These are phyloP conservation scores for Megaustenia siamemsis DNA, from an alignment of 2,888 invertebrate genomes.

Conservation along the genomic window DNA sequence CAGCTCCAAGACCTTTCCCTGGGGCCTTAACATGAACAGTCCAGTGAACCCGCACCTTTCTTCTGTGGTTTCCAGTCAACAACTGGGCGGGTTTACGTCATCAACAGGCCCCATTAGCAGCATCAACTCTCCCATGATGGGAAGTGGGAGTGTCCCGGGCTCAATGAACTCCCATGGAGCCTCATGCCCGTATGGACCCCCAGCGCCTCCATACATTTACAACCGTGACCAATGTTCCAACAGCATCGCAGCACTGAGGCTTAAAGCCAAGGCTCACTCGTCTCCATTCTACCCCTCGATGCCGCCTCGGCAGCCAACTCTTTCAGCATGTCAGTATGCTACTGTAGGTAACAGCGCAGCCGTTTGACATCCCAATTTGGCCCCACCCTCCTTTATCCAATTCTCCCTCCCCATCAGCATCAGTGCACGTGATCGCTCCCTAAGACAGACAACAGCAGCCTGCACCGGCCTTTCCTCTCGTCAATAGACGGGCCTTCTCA, in stretches of 20 bases:
- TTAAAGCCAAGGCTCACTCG: constrained; percentile 90
- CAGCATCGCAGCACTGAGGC: constrained; percentile 92
- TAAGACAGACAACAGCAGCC: neutral
- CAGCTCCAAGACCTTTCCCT: constrained; percentile 90
- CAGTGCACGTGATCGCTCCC: neutral
- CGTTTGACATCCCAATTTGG: constrained; percentile 62
- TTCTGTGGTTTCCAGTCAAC: constrained; percentile 80
- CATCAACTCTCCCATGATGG: constrained; percentile 74
- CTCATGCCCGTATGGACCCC: constrained; percentile 91
- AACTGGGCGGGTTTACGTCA: constrained; percentile 73
- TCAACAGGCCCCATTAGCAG: constrained; percentile 80
- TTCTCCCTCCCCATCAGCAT: constrained; percentile 15
- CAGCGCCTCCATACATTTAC: constrained; percentile 88
- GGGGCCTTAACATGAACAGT: constrained; percentile 82
- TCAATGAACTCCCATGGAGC: constrained; percentile 74
- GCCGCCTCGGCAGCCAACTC: constrained; percentile 78
- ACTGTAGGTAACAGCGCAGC: constrained; percentile 77
- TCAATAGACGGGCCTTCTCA: constrained; percentile 17
- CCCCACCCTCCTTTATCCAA: constrained; percentile 18
- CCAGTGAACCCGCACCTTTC: constrained; percentile 88
- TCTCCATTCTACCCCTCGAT: constrained; percentile 80
- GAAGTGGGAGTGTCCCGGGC: constrained; percentile 75
- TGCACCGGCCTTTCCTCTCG: constrained; percentile 12
- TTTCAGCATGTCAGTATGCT: constrained; percentile 81
- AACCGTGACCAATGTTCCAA: constrained; percentile 88